Evolutionary conservation across 2,113 vertebrate species (phyloP).

Genomic region (Ophiodon elongatus): DNA sequence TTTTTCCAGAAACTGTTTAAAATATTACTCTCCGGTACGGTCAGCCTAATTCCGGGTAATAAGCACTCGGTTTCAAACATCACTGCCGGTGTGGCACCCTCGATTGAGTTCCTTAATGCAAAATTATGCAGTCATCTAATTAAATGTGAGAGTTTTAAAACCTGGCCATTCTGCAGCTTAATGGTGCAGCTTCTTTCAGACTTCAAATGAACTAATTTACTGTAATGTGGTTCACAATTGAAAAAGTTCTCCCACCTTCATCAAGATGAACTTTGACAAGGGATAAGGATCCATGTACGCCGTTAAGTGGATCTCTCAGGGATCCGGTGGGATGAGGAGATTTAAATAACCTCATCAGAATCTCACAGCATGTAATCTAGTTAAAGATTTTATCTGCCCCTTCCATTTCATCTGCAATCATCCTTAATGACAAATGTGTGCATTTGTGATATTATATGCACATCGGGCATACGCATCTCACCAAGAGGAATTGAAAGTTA

Average conservation of each 20-base stretch:
- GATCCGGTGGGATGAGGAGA: background rate
- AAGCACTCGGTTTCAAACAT: slow-evolving; percentile 55
- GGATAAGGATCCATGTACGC: slow-evolving; percentile 1
- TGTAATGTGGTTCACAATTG: slow-evolving; percentile 34
- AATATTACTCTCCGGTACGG: slow-evolving; percentile 45
- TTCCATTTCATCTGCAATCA: background rate
- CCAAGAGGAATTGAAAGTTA: background rate
- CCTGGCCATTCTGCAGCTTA: slow-evolving; percentile 49
- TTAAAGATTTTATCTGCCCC: background rate
- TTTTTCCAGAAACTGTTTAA: slow-evolving; percentile 52
- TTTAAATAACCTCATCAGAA: background rate
- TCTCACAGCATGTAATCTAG: background rate
- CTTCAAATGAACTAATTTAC: slow-evolving; percentile 52
- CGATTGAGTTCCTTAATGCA: slow-evolving; percentile 51
- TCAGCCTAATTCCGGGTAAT: slow-evolving; percentile 53
- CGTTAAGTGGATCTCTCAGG: slow-evolving; percentile 21
- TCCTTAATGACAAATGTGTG: background rate
- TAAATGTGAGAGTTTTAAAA: slow-evolving; percentile 61
- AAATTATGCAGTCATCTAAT: slow-evolving; percentile 70
- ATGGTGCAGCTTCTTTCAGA: slow-evolving; percentile 48
- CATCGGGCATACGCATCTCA: background rate
- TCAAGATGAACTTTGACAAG: slow-evolving; percentile 21
- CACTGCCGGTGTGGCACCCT: slow-evolving; percentile 28
- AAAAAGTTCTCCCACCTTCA: slow-evolving; percentile 39
- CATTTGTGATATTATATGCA: background rate